Base-by-base conservation (phyloP, 2,888 invertebrate genomes). In the Gasteruption jaculator region DNA sequence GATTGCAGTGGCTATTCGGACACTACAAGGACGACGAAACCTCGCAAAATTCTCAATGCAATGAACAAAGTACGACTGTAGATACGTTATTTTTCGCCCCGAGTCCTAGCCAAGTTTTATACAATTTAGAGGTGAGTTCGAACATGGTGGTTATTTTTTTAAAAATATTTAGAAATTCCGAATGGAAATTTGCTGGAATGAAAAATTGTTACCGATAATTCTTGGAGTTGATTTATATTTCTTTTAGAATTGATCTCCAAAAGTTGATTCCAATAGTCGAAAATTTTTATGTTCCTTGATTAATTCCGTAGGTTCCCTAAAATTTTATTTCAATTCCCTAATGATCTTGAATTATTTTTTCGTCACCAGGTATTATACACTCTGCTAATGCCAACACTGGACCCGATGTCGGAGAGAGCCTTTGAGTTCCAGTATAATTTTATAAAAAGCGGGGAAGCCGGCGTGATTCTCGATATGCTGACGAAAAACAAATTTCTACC, bases 321-420 rank as follows among this genome's bases (percentile, higher is more conserved):
- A 19, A 15, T 35, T 25, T 14, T 2, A 15, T 36, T 38, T 32
- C 10, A 20, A 46, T 37, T 10, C 49, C 36, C 25, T 11, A 44
- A 34, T 43, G 44, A n/a, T n/a, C n/a, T n/a, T n/a, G n/a, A n/a
- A n/a, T n/a, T n/a, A n/a, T n/a, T n/a, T n/a, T 39, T 22, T 27
- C 5, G 41, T 46, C 68, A 73, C 12, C 59, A 83, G 81, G 83
- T 94, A 34, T 75, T 93, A 46, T 92, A 95, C 71, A 85, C 91
- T 48, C 78, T 94, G 69, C 75, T 96, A 49, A 90, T 96, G 85
- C 96, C 96, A 10, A 91, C 93, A 5, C 74, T 83, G 6, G 89
- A 90, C 58, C 84, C 88, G 2, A 76, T 84, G 54, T 80, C 89
- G 2, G 88, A 88, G 29, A 82, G 74, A 56, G 79, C 83, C 4